These are phyloP conservation scores for Heliconius ethilla DNA, from an alignment of 2,888 invertebrate species.

Conservation along the genomic window DNA sequence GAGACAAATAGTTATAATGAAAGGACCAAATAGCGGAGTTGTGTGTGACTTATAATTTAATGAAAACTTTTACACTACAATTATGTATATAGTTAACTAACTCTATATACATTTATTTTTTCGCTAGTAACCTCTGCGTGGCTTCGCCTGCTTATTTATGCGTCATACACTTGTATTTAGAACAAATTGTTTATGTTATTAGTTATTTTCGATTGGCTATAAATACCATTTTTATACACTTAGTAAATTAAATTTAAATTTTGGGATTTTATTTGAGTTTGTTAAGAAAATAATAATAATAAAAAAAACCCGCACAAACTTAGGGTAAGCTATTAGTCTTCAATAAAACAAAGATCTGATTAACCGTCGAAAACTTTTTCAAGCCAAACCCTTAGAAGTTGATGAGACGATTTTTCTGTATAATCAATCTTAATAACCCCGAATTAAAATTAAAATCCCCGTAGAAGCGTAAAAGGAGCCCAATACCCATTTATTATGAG, in stretches of 20 bases:
- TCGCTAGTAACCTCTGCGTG: too few relatives aligned
- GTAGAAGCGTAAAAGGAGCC: constrained; percentile 32
- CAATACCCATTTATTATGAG: constrained; percentile 29
- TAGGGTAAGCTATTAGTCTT: neutral
- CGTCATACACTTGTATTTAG: too few relatives aligned
- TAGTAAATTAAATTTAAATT: too few relatives aligned
- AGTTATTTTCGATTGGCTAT: too few relatives aligned
- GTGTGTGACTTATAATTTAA: constrained; percentile 5
- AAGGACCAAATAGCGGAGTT: constrained; percentile 5
- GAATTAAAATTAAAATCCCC: constrained; percentile 40
- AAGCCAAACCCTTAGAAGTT: constrained; percentile 23
- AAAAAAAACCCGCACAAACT: neutral
- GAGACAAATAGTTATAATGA: constrained; percentile 3
- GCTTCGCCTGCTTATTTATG: too few relatives aligned
- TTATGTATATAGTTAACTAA: neutral
- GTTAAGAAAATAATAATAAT: neutral
- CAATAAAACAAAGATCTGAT: constrained; percentile 16
- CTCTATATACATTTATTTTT: neutral
- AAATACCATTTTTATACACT: too few relatives aligned
- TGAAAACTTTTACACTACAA: constrained; percentile 1
- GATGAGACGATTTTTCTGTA: constrained; percentile 27
- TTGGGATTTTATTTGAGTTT: neutral
- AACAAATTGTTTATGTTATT: too few relatives aligned
- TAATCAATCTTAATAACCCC: constrained; percentile 35
- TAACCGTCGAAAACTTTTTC: constrained; percentile 17